Conservation (phyloP, 2,113 vertebrate genomes). For the Mus musculus region GRCm39 chr1:33411001-33411500, state of each 20-base stretch:
- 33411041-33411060: no score
- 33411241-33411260: constrained; percentile 95
- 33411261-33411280: constrained; percentile 94
- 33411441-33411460: constrained; percentile 96
- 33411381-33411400: constrained; percentile 95
- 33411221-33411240: constrained; percentile 98
- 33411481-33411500: constrained; percentile 98
- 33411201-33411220: constrained; percentile 99
- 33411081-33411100: constrained; percentile 97
- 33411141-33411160: constrained; percentile 85
- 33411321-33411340: constrained; percentile 95
- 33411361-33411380: constrained; percentile 97
- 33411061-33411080: constrained; percentile 92
- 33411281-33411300: constrained; percentile 96
- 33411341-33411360: constrained; percentile 96
- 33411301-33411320: constrained; percentile 99
- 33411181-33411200: constrained; percentile 96
- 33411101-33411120: constrained; percentile 90
- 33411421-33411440: constrained; percentile 99
- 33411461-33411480: constrained; percentile 97
- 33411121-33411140: constrained; percentile 87
- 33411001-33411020: neutral
- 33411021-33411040: neutral
- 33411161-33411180: constrained; percentile 93
- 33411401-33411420: constrained; percentile 96